Percentiles rank a stretch among this genome's conserved stretches.
Conservation (phyloP, 64 coral and sea anemone genomes). For the Montipora foliosa region DNA sequence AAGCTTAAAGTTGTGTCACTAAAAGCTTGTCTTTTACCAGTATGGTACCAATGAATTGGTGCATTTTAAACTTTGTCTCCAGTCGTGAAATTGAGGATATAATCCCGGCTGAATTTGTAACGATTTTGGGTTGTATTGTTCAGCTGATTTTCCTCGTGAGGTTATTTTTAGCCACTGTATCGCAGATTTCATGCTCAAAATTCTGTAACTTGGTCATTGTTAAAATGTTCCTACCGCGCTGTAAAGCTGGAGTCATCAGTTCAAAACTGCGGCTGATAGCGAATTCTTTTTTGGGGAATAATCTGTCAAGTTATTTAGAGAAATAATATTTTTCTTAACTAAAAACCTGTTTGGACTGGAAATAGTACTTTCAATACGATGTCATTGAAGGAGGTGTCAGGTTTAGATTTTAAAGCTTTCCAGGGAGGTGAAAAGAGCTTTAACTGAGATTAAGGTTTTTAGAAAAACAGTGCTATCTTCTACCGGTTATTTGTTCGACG, state of each 20-base stretch:
- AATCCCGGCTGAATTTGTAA: background rate
- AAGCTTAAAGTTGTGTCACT: background rate
- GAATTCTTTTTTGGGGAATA: background rate
- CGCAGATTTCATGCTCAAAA: background rate
- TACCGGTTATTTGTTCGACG: background rate
- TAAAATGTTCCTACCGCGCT: background rate
- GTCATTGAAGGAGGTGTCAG: conserved; percentile 16
- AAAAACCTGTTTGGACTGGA: conserved; percentile 28
- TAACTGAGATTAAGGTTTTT: background rate
- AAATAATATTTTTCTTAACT: conserved; percentile 41
- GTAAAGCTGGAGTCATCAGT: background rate
- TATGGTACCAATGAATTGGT: background rate
- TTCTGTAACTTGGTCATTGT: background rate
- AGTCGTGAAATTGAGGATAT: background rate
- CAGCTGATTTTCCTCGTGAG: background rate
- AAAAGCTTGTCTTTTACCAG: background rate
- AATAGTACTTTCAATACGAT: background rate
- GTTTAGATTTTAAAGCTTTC: background rate
- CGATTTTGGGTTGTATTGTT: background rate
- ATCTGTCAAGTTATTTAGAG: background rate
- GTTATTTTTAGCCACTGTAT: background rate
- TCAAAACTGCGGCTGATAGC: background rate
- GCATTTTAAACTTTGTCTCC: background rate
- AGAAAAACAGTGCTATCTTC: background rate
- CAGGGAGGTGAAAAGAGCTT: conserved; percentile 7